phyloP scores from a whole-genome alignment of 1,140 invertebrate genomes.

The Pectinophora gossypiella region DNA sequence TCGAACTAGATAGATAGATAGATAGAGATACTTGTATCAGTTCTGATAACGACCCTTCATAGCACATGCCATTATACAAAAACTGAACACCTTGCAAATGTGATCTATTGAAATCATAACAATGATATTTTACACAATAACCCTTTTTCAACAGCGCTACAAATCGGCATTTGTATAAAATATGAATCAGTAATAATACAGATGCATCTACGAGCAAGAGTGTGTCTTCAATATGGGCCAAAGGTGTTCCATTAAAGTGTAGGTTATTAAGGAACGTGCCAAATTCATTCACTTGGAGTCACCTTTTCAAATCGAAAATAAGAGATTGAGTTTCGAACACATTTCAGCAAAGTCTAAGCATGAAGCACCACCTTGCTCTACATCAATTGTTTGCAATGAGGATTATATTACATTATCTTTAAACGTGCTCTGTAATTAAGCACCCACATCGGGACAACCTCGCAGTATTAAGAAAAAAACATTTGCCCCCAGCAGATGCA shows the following conservation, averaged over 20 bases:
- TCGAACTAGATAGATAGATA: no score
- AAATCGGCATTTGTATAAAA: conserved; percentile 18
- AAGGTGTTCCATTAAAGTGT: conserved; percentile 23
- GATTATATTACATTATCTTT: conserved; percentile 73
- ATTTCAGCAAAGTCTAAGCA: conserved; percentile 33
- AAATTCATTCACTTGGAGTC: conserved; percentile 48
- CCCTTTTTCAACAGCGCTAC: conserved; percentile 51
- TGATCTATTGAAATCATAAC: conserved; percentile 44
- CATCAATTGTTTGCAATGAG: conserved; percentile 56
- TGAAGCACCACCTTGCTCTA: conserved; percentile 51
- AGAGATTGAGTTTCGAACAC: conserved; percentile 39
- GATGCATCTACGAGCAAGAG: no score
- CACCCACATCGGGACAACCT: conserved; percentile 55
- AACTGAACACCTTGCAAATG: conserved; percentile 39
- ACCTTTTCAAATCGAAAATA: conserved; percentile 26
- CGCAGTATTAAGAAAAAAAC: conserved; percentile 46
- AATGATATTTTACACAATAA: conserved; percentile 47
- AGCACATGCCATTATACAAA: conserved; percentile 40
- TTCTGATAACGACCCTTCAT: conserved; percentile 12
- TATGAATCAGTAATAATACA: neutral
- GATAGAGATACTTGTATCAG: no score
- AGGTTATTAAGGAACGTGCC: conserved; percentile 56
- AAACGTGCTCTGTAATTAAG: conserved; percentile 67
- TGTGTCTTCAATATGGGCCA: conserved; percentile 28
- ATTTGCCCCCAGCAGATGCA: conserved; percentile 58